Evolutionary conservation across 2,888 invertebrate species (phyloP).

Genomic region (Acanthosoma haemorrhoidale): DNA sequence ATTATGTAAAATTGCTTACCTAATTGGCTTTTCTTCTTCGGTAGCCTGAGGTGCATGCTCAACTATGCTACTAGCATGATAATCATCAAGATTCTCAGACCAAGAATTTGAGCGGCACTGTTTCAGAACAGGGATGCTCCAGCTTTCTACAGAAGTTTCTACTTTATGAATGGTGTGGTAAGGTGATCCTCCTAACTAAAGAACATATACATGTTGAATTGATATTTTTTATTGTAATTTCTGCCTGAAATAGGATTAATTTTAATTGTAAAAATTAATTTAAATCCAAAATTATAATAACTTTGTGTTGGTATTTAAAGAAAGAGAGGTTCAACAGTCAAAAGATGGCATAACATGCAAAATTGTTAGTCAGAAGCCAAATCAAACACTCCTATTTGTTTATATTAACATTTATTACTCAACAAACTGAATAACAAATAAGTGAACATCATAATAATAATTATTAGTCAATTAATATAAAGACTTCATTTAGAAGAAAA

Average conservation of each 20-base stretch:
- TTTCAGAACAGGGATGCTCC: constrained; percentile 64
- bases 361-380: no score
- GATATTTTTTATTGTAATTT: not conserved
- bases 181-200: constrained; percentile 72
- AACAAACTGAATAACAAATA: no score
- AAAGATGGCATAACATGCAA: no score
- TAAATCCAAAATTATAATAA: not conserved
- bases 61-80: constrained; percentile 46
- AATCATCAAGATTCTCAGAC: constrained; percentile 77
- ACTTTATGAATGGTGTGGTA: constrained; percentile 83
- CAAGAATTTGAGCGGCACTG: constrained; percentile 78
- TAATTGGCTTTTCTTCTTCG: constrained; percentile 36
- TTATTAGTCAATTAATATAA: no score
- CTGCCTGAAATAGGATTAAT: not conserved
- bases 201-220: constrained; percentile 35
- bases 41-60: constrained; percentile 39
- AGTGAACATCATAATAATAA: no score
- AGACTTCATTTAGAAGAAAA: no score
- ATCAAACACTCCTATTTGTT: no score
- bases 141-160: constrained; percentile 72
- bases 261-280: not conserved
- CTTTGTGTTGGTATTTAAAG: not conserved
- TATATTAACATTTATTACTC: no score
- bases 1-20: constrained; percentile 28
- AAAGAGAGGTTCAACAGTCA: no score